Percentiles rank a stretch among this genome's conserved stretches.
Conservation (phyloP, 2,888 invertebrate genomes). For the Stenotaenia linearis region DNA sequence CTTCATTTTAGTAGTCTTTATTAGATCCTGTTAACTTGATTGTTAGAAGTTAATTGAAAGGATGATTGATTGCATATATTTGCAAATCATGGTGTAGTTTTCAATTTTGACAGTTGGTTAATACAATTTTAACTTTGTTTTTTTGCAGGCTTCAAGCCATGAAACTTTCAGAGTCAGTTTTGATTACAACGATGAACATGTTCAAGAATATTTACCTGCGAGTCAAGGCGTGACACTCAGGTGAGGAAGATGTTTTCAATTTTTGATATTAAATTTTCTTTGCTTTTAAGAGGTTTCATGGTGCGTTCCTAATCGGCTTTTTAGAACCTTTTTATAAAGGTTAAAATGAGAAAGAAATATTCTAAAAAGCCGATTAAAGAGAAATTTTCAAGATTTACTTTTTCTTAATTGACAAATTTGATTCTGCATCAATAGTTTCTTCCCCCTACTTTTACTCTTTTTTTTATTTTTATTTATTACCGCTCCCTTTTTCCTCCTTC, state of each 20-base stretch:
- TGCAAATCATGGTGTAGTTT: not conserved
- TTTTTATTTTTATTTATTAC: too few species aligned
- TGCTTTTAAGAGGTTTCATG: not conserved
- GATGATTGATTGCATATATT: not conserved
- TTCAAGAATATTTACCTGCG: constrained; percentile 28
- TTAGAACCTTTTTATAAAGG: not conserved
- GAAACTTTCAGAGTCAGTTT: constrained; percentile 29
- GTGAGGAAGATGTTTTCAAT: not conserved
- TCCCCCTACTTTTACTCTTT: too few species aligned
- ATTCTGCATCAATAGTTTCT: too few species aligned
- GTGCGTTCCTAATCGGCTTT: not conserved
- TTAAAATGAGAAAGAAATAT: too few species aligned
- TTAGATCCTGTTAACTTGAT: not conserved
- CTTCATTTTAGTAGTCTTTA: not conserved
- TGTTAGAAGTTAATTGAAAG: not conserved
- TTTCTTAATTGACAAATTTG: too few species aligned
- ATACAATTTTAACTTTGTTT: not conserved
- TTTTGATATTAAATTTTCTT: not conserved
- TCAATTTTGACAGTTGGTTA: not conserved
- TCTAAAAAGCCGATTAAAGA: too few species aligned
- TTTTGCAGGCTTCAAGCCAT: constrained; percentile 6
- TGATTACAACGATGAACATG: constrained; percentile 28
- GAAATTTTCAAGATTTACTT: too few species aligned
- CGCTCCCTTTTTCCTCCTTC: too few species aligned
- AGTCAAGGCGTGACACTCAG: constrained; percentile 19